Conservation (phyloP, 53 echinoderm and acorn worm species). For the Paelopatides confundens region DNA sequence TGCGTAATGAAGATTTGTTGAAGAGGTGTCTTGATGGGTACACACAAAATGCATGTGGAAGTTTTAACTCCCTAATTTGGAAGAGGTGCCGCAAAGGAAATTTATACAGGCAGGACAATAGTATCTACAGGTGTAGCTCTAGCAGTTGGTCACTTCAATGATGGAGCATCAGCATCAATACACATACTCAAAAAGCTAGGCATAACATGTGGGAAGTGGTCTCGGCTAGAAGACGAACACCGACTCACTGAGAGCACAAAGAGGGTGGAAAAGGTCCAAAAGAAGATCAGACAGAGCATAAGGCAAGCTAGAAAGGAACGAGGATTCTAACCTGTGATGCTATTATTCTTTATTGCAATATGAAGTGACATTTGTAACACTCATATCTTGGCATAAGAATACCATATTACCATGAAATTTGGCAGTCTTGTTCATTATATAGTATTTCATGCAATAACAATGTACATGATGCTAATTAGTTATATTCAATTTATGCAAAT, state of each 20-base stretch:
- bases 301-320: not conserved
- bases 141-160: conserved; percentile 50
- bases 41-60: conserved; percentile 27
- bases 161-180: no score
- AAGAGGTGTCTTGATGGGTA: conserved; percentile 16
- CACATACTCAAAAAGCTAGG: not conserved
- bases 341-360: not conserved
- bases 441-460: not conserved
- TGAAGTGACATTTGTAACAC: not conserved
- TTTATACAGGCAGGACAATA: not conserved
- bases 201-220: not conserved
- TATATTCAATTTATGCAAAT: conserved; percentile 1
- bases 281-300: not conserved
- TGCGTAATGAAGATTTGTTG: not conserved
- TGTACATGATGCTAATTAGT: not conserved
- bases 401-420: not conserved
- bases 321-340: not conserved
- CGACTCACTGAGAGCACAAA: not conserved
- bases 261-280: not conserved
- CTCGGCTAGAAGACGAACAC: not conserved
- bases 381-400: not conserved
- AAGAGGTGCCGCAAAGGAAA: conserved; percentile 2
- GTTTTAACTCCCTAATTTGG: conserved; percentile 36
- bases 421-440: not conserved
- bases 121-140: not conserved